These are phyloP conservation scores for Amyelois transitella DNA, from an alignment of 1,140 invertebrate species.

Conservation along the genomic window DNA sequence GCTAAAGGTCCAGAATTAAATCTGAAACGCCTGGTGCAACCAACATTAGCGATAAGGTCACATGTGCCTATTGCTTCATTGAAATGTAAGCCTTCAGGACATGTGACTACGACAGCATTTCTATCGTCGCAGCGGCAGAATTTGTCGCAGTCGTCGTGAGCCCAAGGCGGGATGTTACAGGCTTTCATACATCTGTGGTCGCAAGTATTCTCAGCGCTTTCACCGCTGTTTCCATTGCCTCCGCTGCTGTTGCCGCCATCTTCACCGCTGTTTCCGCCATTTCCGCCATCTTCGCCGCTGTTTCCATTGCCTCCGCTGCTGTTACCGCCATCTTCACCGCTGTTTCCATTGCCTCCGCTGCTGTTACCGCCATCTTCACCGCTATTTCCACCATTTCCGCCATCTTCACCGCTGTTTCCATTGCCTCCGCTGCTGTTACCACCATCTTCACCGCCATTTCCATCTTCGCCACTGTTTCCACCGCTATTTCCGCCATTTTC, in stretches of 20 bases:
- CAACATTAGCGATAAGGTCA: conserved; percentile 25
- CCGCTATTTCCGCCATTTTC: background rate
- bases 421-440: background rate
- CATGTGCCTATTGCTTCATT: conserved; percentile 38
- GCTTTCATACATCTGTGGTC: conserved; percentile 17
- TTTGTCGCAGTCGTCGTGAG: conserved; percentile 69
- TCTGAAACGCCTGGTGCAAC: conserved; percentile 7
- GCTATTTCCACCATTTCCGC: too few species aligned
- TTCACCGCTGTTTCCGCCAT: too few species aligned
- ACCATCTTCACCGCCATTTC: background rate
- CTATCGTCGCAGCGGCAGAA: conserved; percentile 74
- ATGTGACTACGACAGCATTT: conserved; percentile 51
- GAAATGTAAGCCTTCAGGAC: conserved; percentile 74
- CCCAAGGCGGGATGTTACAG: conserved; percentile 44
- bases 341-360: background rate
- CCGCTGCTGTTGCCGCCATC: background rate
- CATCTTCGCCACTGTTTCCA: background rate
- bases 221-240: background rate
- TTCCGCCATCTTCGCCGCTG: too few species aligned
- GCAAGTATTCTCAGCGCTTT: background rate
- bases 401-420: background rate
- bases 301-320: background rate
- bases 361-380: conserved; percentile 5
- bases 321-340: conserved; percentile 1
- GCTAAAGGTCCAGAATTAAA: background rate